phyloP scores from a whole-genome alignment of 2,797 vertebrate genomes.

The Scarus forsteni region DNA sequence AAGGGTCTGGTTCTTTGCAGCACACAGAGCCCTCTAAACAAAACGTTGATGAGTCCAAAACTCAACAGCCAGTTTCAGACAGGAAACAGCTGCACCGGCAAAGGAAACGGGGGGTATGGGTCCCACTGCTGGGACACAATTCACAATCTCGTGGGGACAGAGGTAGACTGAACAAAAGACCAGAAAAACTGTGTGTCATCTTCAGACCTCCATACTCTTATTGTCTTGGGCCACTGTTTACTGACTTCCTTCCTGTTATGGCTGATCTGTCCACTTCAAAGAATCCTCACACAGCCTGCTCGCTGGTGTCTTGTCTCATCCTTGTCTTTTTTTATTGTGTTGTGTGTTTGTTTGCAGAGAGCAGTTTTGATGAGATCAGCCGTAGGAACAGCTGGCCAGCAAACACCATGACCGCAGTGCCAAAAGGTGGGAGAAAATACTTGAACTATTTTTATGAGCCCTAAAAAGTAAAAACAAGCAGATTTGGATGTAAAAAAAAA shows the following conservation, averaged over 20 bases:
- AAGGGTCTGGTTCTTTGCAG: slow-evolving; percentile 33
- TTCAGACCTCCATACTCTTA: slow-evolving; percentile 61
- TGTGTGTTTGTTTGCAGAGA: slow-evolving; percentile 75
- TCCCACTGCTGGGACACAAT: slow-evolving; percentile 78
- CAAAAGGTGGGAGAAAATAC: slow-evolving; percentile 78
- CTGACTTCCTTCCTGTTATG: slow-evolving; percentile 73
- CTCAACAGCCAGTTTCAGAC: slow-evolving; percentile 82
- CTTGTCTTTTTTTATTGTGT: slow-evolving; percentile 29
- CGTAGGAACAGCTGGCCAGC: slow-evolving; percentile 86
- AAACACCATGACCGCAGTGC: slow-evolving; percentile 73
- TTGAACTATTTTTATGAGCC: not conserved
- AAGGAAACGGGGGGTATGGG: slow-evolving; percentile 79
- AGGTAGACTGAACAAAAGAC: slow-evolving; percentile 78
- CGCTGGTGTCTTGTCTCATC: slow-evolving; percentile 46
- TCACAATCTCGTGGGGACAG: slow-evolving; percentile 74
- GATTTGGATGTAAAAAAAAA: not conserved
- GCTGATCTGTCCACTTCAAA: slow-evolving; percentile 69
- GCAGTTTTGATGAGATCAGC: slow-evolving; percentile 85
- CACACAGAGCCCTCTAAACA: slow-evolving; percentile 47
- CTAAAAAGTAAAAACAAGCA: not conserved
- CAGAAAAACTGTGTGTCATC: slow-evolving; percentile 75
- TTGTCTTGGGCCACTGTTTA: slow-evolving; percentile 60
- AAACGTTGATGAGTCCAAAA: slow-evolving; percentile 63
- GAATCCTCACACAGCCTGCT: slow-evolving; percentile 40
- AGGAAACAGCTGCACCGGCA: slow-evolving; percentile 86